Base-by-base conservation (phyloP, 2,797 vertebrate genomes). In the Gadopsis bispinosus region DNA sequence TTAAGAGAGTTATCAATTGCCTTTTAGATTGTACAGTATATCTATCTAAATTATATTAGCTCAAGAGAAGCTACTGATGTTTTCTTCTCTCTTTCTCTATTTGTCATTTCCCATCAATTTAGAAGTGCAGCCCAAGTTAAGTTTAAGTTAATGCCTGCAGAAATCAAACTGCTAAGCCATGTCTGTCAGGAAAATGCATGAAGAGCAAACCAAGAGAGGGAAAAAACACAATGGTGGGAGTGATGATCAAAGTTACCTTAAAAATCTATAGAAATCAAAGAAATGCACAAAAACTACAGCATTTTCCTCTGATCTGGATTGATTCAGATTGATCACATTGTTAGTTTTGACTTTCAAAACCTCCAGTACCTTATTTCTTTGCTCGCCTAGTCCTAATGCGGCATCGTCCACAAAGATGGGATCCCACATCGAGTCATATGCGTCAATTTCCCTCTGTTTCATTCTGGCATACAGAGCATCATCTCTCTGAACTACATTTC, bases 361-460 rank as follows among this genome's bases (percentile, higher is more conserved):
- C 92, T 94, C 94, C 94, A 95, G 95, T 96, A 96, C 95, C 95
- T 96, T 96, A 95, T 95, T 95, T 95, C 95, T 96, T 93, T 96
- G 95, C 92, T 96, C 95, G 94, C 95, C 95, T 95, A 96, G 95
- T 96, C 95, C 95, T 95, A 96, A 95, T 93, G 95, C 95, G 89
- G 94, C 94, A 95, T 96, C 95, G 94, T 96, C 95, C 93, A 95
- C 93, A 96, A 95, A 95, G 95, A 96, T 95, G 93, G 95, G 95
- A 95, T 95, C 95, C 95, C 95, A 96, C 95, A 96, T 95, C 94
- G 95, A 95, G 95, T 96, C 95, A 96, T 95, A 95, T 89, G 94
- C 95, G 95, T 96, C 95, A 96, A 96, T 95, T 95, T 96, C 95
- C 95, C 95, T 96, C 95, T 96, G 95, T 96, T 96, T 96, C 95